Evolutionary conservation across 53 echinoderm and acorn worm species (phyloP), one percentile per base, ranked within the genome.

Genomic region (Crossaster papposus): DNA sequence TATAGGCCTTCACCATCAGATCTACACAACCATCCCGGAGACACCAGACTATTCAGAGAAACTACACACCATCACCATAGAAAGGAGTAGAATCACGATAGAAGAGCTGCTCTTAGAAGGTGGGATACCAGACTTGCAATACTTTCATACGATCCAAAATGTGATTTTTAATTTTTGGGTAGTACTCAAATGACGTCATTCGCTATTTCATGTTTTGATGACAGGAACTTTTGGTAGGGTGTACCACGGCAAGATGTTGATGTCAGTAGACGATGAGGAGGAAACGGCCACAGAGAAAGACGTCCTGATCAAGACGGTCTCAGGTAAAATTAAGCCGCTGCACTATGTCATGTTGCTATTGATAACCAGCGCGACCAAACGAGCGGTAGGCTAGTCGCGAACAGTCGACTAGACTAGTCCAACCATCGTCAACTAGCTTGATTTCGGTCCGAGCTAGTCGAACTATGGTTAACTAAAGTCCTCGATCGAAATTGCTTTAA

Each of bases 201-300:
- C 22, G 30, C 10, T 68, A 23, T n/a, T 24, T 68, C 9, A 68
- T 50, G 82, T 83, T 70, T 14, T 78, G 44, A 29, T 44, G 34
- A 37, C 85, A 96, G 96, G 98, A 4, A 98, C 98, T 30, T 98
- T 98, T 93, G 98, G 98, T 18, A 77, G 98, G 32, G 92, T 98
- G 30, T 93, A 96, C 83, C 94, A 96, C 37, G 98, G 98, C 35
- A 91, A 90, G 30, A 70, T 96, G 15, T 81, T 93, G 9, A 90
- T 81, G 20, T 92, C 90, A 12, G 89, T 88, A 23, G 89, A 90
- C 29, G 90, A 89, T 15, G 95, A 95, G 24, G 92, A 90, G 44
- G 94, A 94, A 54, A 83, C 92, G 36, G 89, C 91, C n/a, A 80
- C 80, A 29, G 98, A 97, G 55, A 91, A 77, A 81, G 98, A 97